Conservation (phyloP, 1,140 invertebrate species). For the Copidosoma floridanum region DNA sequence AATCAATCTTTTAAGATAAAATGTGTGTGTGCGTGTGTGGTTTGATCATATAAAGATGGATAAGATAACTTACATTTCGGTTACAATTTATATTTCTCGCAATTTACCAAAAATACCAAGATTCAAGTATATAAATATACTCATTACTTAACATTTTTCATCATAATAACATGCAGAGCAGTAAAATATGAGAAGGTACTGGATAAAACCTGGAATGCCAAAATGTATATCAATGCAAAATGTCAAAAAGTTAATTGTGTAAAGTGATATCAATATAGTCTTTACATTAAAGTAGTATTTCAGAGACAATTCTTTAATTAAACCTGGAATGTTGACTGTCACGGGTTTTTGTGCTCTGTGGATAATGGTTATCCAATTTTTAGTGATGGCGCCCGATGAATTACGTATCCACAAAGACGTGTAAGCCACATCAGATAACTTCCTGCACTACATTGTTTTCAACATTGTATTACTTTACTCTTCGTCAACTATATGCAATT, state of each 20-base stretch:
- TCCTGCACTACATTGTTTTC: background rate
- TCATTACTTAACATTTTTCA: no score
- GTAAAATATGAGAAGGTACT: slow-evolving; percentile 1
- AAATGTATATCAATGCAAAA: background rate
- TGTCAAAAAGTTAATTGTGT: no score
- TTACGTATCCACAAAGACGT: slow-evolving; percentile 10
- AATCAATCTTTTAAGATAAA: no score
- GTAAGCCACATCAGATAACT: slow-evolving; percentile 1
- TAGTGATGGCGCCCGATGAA: slow-evolving; percentile 2
- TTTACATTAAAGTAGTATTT: slow-evolving; percentile 11
- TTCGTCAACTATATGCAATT: no score
- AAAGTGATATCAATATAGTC: no score
- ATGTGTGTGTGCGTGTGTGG: no score
- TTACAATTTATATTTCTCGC: no score
- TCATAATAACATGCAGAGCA: background rate
- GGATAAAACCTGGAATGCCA: background rate
- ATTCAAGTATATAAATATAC: no score
- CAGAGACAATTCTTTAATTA: slow-evolving; percentile 22
- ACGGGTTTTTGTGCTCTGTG: slow-evolving; percentile 8
- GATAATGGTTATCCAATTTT: slow-evolving; percentile 12
- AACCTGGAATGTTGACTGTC: background rate
- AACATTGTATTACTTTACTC: no score
- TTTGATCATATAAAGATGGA: no score
- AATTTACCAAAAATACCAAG: no score
- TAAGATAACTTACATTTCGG: no score